Conservation (phyloP, 2,113 vertebrate genomes). For the Drymodes brunneopygia region DNA sequence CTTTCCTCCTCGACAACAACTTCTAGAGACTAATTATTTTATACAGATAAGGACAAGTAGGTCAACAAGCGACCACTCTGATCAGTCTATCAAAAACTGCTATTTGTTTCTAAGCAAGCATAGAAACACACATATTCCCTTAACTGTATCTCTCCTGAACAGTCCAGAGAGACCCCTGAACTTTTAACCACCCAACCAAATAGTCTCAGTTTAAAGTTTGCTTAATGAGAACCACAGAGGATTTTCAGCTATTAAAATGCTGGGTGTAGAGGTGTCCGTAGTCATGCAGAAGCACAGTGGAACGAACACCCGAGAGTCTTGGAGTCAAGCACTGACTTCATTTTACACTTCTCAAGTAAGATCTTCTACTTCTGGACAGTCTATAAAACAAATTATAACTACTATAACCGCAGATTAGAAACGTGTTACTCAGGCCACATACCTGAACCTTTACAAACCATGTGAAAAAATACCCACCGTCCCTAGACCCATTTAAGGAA, state of each 20-base stretch:
- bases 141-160: background rate
- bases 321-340: background rate
- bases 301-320: background rate
- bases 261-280: fast-evolving
- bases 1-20: background rate
- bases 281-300: background rate
- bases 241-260: background rate
- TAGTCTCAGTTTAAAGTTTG: background rate
- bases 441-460: background rate
- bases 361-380: background rate
- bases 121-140: background rate
- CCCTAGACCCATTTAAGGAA: background rate
- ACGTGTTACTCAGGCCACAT: background rate
- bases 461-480: fast-evolving
- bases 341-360: background rate
- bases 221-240: background rate
- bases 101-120: background rate
- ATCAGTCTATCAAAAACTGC: background rate
- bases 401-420: fast-evolving
- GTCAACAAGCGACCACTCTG: background rate
- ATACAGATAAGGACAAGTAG: background rate
- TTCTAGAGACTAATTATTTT: background rate
- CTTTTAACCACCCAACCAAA: background rate
- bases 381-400: background rate
- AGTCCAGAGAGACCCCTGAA: fast-evolving